phyloP scores from a whole-genome alignment of 2,888 invertebrate genomes.

The Conchocele bisecta region DNA sequence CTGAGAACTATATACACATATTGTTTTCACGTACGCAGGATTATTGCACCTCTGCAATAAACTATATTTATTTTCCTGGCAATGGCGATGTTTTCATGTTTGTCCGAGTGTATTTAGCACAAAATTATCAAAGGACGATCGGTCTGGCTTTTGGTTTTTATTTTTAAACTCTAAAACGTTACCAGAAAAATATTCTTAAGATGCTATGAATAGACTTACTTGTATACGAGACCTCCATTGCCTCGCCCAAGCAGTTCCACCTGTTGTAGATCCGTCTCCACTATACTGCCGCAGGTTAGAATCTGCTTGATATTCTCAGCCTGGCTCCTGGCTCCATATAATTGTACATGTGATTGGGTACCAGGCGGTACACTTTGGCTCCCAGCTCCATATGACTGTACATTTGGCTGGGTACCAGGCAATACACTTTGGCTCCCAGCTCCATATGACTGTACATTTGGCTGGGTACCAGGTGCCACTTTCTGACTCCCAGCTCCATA shows the following conservation, averaged over 20 bases:
- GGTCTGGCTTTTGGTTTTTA: too few species aligned
- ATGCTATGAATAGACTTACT: too few species aligned
- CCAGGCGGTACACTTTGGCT: background rate
- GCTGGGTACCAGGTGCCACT: background rate
- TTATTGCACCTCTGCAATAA: too few species aligned
- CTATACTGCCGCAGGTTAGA: constrained; percentile 73
- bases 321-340: constrained; percentile 24
- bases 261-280: constrained; percentile 71
- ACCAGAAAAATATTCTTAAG: too few species aligned
- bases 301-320: constrained; percentile 70
- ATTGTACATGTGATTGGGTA: background rate
- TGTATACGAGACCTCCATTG: constrained; percentile 80
- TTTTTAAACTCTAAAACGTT: too few species aligned
- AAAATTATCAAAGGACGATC: too few species aligned
- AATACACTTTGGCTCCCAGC: background rate
- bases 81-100: too few species aligned
- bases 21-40: too few species aligned
- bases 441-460: background rate
- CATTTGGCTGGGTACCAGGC: too few species aligned
- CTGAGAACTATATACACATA: too few species aligned
- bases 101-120: too few species aligned
- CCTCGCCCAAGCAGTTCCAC: constrained; percentile 78
- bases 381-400: background rate
- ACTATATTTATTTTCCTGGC: too few species aligned
- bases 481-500: constrained; percentile 8